A percentile compares a stretch with the other conserved stretches of the same genome.
phyloP scores from a whole-genome alignment of 2,888 invertebrate species.

The Xylocampa areola region DNA sequence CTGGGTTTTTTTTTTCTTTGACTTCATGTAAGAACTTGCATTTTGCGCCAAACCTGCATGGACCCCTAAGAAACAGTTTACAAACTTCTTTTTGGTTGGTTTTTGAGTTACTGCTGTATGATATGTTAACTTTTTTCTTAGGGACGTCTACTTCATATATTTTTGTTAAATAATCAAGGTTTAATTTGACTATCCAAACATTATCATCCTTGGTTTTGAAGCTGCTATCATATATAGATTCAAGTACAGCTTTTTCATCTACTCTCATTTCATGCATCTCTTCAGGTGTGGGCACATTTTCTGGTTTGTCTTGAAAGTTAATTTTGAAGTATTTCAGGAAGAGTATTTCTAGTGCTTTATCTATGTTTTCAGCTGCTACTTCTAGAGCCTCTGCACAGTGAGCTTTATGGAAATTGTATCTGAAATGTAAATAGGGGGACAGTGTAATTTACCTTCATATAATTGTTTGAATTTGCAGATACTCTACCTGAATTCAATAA shows the following conservation, averaged over 20 bases:
- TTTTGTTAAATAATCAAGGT: constrained; percentile 91
- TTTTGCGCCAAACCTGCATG: constrained; percentile 93
- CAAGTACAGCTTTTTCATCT: constrained; percentile 93
- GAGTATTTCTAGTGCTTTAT: constrained; percentile 92
- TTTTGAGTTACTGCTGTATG: constrained; percentile 77
- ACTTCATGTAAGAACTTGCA: constrained; percentile 93
- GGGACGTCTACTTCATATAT: constrained; percentile 84
- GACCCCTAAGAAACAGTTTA: constrained; percentile 91
- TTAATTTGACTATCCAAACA: constrained; percentile 93
- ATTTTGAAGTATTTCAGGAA: constrained; percentile 92
- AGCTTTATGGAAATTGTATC: constrained; percentile 93
- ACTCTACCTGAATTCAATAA: no score
- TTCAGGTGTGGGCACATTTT: constrained; percentile 80
- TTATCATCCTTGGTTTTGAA: constrained; percentile 92
- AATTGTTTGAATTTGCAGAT: no score
- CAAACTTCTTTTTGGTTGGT: constrained; percentile 90
- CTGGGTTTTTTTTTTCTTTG: constrained; percentile 72
- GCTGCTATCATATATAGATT: constrained; percentile 93
- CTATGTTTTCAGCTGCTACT: constrained; percentile 91
- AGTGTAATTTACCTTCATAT: no score
- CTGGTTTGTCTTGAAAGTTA: constrained; percentile 75
- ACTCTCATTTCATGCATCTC: constrained; percentile 91
- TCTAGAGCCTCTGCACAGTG: constrained; percentile 94
- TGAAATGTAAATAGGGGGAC: no score
- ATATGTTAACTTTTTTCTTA: constrained; percentile 79